A percentile compares a stretch with the other conserved stretches of the same genome.
Evolutionary conservation across 30 jellyfish, hydroid and myxozoan genomes (phyloP).

Genomic region (Aurelia aurita): DNA sequence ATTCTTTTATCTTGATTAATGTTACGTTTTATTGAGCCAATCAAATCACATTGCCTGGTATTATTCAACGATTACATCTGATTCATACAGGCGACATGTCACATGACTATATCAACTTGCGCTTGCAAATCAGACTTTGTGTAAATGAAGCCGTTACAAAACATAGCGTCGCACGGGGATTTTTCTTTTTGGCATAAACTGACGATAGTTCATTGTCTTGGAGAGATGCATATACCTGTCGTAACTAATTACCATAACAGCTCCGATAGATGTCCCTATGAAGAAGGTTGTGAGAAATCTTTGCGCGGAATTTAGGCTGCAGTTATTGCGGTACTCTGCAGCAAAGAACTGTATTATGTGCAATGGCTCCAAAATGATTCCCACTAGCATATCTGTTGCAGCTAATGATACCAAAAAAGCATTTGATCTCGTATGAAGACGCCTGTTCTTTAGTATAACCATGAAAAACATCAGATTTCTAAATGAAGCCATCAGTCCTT

Average conservation of each 20-base stretch:
- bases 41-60: too few species aligned
- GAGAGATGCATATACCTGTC: constrained; percentile 79
- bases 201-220: constrained; percentile 48
- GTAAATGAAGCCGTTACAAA: too few species aligned
- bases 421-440: constrained; percentile 61
- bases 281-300: constrained; percentile 54
- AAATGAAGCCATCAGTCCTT: constrained; percentile 21
- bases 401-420: constrained; percentile 65
- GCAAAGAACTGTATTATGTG: constrained; percentile 51
- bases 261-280: constrained; percentile 76
- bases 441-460: constrained; percentile 34
- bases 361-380: constrained; percentile 60
- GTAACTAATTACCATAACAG: constrained; percentile 66
- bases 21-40: too few species aligned
- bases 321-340: constrained; percentile 10
- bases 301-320: constrained; percentile 42
- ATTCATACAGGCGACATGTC: too few species aligned
- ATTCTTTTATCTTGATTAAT: too few species aligned
- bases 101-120: too few species aligned
- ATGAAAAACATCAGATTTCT: constrained; percentile 54
- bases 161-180: too few species aligned
- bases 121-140: too few species aligned
- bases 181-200: constrained; percentile 57
- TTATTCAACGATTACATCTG: too few species aligned
- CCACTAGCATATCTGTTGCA: constrained; percentile 80